Evolutionary conservation across 2,797 vertebrate species (phyloP).

Genomic region (Eremophila alpestris): DNA sequence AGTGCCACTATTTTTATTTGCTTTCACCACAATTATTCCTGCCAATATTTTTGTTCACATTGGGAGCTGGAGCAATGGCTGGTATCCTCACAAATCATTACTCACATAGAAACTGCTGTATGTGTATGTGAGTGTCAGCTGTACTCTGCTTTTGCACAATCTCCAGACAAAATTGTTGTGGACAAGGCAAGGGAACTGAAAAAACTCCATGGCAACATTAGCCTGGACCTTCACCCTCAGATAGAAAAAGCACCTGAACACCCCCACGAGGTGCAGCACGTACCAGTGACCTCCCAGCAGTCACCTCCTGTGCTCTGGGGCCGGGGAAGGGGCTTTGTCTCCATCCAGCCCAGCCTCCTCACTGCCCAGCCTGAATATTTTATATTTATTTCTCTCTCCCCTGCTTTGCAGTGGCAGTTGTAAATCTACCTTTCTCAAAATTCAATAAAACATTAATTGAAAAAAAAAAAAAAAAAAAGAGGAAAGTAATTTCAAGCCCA

Average conservation of each 20-base stretch:
- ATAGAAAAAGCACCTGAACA: neutral
- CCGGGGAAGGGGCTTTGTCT: neutral
- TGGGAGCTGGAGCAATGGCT: neutral
- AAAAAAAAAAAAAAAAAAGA: neutral
- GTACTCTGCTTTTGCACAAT: neutral
- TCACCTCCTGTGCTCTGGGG: neutral
- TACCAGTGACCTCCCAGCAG: neutral
- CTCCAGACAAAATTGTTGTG: neutral
- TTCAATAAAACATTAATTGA: slow-evolving; percentile 64
- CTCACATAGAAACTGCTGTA: neutral
- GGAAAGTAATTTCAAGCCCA: neutral
- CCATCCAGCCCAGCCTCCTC: neutral
- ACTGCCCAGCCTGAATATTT: neutral
- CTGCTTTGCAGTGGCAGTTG: neutral
- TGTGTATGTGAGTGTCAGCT: neutral
- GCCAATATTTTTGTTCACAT: neutral
- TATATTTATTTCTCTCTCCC: slow-evolving; percentile 9
- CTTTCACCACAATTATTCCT: neutral
- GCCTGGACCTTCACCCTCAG: neutral
- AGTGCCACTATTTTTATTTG: neutral
- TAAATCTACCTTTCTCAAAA: slow-evolving; percentile 59
- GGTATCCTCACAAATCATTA: neutral
- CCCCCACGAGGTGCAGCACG: neutral
- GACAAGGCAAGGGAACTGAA: neutral
- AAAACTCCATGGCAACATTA: neutral